Percentiles rank a stretch among this genome's conserved stretches.
These are phyloP conservation scores for Apotomis capreana DNA, from an alignment of 2,888 invertebrate species.

Conservation along the genomic window DNA sequence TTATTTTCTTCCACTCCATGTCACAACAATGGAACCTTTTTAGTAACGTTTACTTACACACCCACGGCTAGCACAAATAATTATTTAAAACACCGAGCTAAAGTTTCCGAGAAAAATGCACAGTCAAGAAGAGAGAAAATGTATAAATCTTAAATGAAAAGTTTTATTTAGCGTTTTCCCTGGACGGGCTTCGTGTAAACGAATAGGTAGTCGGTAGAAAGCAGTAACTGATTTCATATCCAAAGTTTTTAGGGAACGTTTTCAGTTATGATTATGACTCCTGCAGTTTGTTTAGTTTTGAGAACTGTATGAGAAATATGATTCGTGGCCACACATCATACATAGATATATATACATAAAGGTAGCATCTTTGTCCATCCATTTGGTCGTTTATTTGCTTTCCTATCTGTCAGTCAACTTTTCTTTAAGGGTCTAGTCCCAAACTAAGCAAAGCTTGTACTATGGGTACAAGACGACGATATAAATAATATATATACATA, in stretches of 20 bases:
- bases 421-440: too few species aligned
- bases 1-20: conserved; percentile 17
- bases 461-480: too few species aligned
- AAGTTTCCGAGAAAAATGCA: conserved; percentile 38
- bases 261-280: background rate
- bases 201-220: conserved; percentile 25
- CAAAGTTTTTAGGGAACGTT: conserved; percentile 11
- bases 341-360: too few species aligned
- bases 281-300: conserved; percentile 3
- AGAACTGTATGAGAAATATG: background rate
- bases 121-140: conserved; percentile 38
- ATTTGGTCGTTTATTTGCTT: too few species aligned
- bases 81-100: conserved; percentile 34
- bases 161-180: conserved; percentile 39
- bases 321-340: too few species aligned
- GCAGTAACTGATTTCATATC: conserved; percentile 34
- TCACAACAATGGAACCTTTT: conserved; percentile 28
- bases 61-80: conserved; percentile 32
- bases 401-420: too few species aligned
- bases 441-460: too few species aligned
- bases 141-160: conserved; percentile 42
- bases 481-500: too few species aligned
- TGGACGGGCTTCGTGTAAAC: conserved; percentile 39
- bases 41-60: conserved; percentile 19
- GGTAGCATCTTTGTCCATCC: too few species aligned